Percentiles rank a stretch among this genome's conserved stretches.
Evolutionary conservation across 2,888 invertebrate genomes (phyloP).

Genomic region (Spatulosminthurus flaviceps): DNA sequence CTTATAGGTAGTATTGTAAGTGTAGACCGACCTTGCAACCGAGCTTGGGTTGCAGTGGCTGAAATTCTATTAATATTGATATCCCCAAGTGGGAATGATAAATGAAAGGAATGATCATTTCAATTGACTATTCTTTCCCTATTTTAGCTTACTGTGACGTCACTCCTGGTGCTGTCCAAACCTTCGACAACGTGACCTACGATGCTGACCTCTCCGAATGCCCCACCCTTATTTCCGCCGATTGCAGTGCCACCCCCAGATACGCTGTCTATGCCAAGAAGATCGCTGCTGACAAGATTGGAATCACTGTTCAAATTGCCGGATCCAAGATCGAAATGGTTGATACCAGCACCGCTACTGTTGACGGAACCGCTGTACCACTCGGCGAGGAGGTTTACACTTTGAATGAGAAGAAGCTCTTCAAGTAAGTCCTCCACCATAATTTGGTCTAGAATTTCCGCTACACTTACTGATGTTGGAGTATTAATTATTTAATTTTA

Average conservation of each 20-base stretch:
- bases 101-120: no score
- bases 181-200: slow-evolving; percentile 63
- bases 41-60: no score
- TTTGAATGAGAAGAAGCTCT: slow-evolving; percentile 60
- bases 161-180: slow-evolving; percentile 61
- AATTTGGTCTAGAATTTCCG: no score
- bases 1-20: no score
- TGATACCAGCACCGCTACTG: slow-evolving; percentile 58
- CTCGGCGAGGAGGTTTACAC: slow-evolving; percentile 58
- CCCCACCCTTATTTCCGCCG: slow-evolving; percentile 60
- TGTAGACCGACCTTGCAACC: no score
- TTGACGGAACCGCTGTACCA: slow-evolving; percentile 58
- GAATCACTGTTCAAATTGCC: slow-evolving; percentile 60
- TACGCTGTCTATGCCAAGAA: slow-evolving; percentile 61
- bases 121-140: no score
- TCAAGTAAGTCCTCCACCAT: slow-evolving; percentile 57
- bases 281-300: slow-evolving; percentile 60
- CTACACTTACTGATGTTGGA: no score
- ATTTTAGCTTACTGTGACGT: slow-evolving; percentile 61
- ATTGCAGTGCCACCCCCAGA: slow-evolving; percentile 61
- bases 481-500: slow-evolving; percentile 9
- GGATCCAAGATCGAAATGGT: slow-evolving; percentile 61
- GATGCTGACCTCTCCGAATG: slow-evolving; percentile 61
- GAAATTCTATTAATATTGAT: no score
- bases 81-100: no score